Percentiles rank a stretch among this genome's conserved stretches.
These are phyloP conservation scores for Taphrorychus bicolor DNA, from an alignment of 2,888 invertebrate species.

Conservation along the genomic window DNA sequence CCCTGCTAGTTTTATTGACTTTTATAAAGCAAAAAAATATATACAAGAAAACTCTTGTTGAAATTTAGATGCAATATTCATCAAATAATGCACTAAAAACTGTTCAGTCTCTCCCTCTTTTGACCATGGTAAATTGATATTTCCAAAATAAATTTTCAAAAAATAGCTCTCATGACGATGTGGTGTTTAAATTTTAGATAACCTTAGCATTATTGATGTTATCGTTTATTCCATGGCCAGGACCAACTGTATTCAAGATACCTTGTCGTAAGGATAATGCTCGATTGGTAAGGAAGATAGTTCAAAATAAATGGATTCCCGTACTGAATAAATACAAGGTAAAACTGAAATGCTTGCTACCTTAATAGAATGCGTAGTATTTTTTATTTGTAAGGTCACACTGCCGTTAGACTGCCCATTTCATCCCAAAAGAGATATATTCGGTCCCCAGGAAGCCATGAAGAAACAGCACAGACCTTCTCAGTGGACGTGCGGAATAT, in stretches of 20 bases:
- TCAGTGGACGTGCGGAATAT: conserved; percentile 90
- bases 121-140: no score
- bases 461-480: conserved; percentile 85
- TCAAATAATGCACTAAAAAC: no score
- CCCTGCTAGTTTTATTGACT: no score
- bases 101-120: no score
- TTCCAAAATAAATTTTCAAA: neutral
- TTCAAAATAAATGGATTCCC: conserved; percentile 91
- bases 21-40: no score
- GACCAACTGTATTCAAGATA: conserved; percentile 85
- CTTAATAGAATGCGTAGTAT: neutral
- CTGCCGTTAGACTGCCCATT: conserved; percentile 90
- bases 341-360: conserved; percentile 48
- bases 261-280: conserved; percentile 89
- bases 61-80: no score
- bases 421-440: conserved; percentile 86
- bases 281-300: conserved; percentile 84
- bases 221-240: conserved; percentile 87
- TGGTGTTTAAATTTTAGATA: conserved; percentile 65
- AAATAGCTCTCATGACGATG: neutral
- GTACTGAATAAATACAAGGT: conserved; percentile 89
- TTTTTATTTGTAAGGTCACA: conserved; percentile 33
- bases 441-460: conserved; percentile 84
- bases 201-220: conserved; percentile 73
- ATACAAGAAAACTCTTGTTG: no score